Conservation (phyloP, 1,140 invertebrate genomes). For the Cydia pomonella region DNA sequence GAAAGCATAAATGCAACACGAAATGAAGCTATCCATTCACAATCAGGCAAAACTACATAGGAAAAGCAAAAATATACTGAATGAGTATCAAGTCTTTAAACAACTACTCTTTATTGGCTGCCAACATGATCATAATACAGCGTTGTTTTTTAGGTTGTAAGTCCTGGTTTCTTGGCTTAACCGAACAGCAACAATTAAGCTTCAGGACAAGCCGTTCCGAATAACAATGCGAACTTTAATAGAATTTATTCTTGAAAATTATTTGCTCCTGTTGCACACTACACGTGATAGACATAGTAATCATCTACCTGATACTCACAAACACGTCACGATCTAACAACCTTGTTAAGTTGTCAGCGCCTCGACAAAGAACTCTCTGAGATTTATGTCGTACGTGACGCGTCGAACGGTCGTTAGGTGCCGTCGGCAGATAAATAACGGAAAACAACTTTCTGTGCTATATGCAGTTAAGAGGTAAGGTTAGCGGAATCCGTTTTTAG, state of each 20-base stretch:
- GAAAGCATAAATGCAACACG: too few species aligned
- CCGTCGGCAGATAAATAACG: not conserved
- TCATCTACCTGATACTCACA: not conserved
- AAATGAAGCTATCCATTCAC: too few species aligned
- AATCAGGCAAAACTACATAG: too few species aligned
- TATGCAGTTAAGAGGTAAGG: not conserved
- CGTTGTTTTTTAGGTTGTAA: too few species aligned
- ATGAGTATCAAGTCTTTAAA: too few species aligned
- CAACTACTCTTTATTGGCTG: too few species aligned
- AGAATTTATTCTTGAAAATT: not conserved
- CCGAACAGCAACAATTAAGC: too few species aligned
- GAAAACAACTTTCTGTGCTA: not conserved
- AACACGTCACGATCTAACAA: not conserved
- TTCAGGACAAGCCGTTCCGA: too few species aligned
- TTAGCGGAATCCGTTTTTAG: not conserved
- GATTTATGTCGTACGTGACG: constrained; percentile 8
- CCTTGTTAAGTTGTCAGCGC: constrained; percentile 1
- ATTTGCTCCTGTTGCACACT: not conserved
- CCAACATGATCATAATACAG: too few species aligned
- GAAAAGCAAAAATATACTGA: too few species aligned
- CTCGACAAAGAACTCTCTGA: not conserved
- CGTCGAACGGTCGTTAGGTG: constrained; percentile 3
- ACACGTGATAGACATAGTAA: not conserved
- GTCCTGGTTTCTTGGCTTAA: too few species aligned
- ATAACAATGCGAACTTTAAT: not conserved